Base-by-base conservation (phyloP, 2,797 vertebrate genomes). In the Chelidonichthys spinosus region DNA sequence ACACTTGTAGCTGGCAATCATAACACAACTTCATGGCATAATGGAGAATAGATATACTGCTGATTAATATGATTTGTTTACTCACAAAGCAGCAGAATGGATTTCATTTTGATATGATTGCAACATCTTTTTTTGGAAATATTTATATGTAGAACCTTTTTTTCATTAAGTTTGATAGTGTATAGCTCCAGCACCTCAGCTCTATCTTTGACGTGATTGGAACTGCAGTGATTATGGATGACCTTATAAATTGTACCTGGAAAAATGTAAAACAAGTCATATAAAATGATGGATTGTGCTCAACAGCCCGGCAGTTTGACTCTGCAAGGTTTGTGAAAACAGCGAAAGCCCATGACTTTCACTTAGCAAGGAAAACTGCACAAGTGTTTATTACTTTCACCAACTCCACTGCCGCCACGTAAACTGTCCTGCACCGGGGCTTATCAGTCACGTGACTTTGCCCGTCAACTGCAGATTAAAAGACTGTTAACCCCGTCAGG, bases 401-500 rank as follows among this genome's bases (percentile, higher is more conserved):
- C 49, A 63, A 60, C 58, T 50, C 43, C 52, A 65, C 42, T 8
- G 40, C 15, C 37, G 14, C 54, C 54, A 10, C 42, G 63, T 43
- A 61, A 49, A 78, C 63, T 36, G 33, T 65, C 53, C 65, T 47
- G 54, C 59, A 67, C 71, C 63, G 37, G 1, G 43, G 77, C 49
- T 67, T 80, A 81, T 87, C 70, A 72, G 69, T 87, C 79, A 74
- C 69, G 70, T 77, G 79, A 85, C 76, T 73, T 72, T 56, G 37
- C 53, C 72, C 66, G 65, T 88, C 85, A 75, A 69, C 60, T 59
- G 59, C 54, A 81, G 89, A 92, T 89, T 86, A 90, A 92, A 90
- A 88, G 76, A 88, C 86, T 89, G 87, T 90, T 92, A 92, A 91
- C 89, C 88, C 85, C 70, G 85, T 91, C 85, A 77, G 71, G 73